A percentile compares a stretch with the other conserved stretches of the same genome.
phyloP scores from a whole-genome alignment of 2,888 invertebrate genomes.

The Serrognathus titanus region DNA sequence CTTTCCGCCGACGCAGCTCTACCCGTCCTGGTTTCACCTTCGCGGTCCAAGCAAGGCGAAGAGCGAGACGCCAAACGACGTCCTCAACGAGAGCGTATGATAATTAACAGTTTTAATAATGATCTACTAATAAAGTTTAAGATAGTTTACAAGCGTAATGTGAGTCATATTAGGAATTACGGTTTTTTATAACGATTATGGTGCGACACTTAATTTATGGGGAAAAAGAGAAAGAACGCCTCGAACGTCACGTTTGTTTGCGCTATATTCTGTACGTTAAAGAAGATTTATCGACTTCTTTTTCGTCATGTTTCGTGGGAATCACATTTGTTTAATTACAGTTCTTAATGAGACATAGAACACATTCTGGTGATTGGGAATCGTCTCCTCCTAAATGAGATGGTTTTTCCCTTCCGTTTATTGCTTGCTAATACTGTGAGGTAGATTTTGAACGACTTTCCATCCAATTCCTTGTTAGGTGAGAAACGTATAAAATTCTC shows the following conservation, averaged over 20 bases:
- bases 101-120: conserved; percentile 47
- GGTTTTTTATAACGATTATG: neutral
- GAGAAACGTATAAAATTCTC: too few species aligned
- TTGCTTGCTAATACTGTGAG: too few species aligned
- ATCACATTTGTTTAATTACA: too few species aligned
- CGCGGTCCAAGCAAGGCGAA: neutral
- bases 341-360: too few species aligned
- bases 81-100: conserved; percentile 5
- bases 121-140: conserved; percentile 46
- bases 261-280: neutral
- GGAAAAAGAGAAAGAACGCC: neutral
- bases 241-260: too few species aligned
- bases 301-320: neutral
- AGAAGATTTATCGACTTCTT: neutral
- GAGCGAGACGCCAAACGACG: neutral
- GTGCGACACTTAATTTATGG: neutral
- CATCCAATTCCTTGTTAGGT: too few species aligned
- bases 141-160: conserved; percentile 41
- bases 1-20: neutral
- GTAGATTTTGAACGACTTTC: too few species aligned
- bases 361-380: too few species aligned
- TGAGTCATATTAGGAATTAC: conserved; percentile 17
- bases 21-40: neutral
- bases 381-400: too few species aligned
- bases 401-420: too few species aligned